These are phyloP conservation scores for Zeus faber DNA, from an alignment of 2,113 vertebrate genomes.

Conservation along the genomic window DNA sequence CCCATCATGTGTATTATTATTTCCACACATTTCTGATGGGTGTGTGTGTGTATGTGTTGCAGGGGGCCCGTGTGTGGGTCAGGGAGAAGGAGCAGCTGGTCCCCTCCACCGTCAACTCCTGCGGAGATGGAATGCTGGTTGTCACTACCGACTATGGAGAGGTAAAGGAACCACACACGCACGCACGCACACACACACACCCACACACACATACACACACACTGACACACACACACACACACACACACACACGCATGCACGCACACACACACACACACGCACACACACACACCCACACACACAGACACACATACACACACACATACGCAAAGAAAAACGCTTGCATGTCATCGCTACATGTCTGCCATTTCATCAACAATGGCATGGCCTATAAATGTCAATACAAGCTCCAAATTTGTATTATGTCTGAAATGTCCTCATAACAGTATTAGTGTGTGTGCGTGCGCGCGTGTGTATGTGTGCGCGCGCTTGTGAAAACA, in stretches of 20 bases:
- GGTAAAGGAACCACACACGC: conserved; percentile 62
- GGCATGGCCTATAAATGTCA: too few species aligned
- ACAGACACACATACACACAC: neutral
- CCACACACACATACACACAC: too few species aligned
- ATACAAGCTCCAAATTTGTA: too few species aligned
- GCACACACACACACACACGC: neutral
- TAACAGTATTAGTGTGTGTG: too few species aligned
- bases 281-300: neutral
- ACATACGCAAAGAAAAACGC: too few species aligned
- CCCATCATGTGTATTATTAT: neutral
- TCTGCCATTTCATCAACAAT: too few species aligned
- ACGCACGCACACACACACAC: conserved; percentile 1
- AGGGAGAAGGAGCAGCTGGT: conserved; percentile 82
- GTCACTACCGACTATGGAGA: conserved; percentile 84
- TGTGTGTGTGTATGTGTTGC: conserved; percentile 50
- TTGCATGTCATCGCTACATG: too few species aligned
- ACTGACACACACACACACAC: too few species aligned
- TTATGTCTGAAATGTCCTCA: too few species aligned
- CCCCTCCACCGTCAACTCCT: conserved; percentile 82
- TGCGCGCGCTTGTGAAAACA: too few species aligned
- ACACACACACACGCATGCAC: too few species aligned
- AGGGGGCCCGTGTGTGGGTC: conserved; percentile 89
- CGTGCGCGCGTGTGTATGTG: too few species aligned
- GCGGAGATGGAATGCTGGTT: conserved; percentile 76
- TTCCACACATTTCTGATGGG: neutral